These are phyloP conservation scores for Patella pellucida DNA, from an alignment of 2,888 invertebrate species.

Conservation along the genomic window DNA sequence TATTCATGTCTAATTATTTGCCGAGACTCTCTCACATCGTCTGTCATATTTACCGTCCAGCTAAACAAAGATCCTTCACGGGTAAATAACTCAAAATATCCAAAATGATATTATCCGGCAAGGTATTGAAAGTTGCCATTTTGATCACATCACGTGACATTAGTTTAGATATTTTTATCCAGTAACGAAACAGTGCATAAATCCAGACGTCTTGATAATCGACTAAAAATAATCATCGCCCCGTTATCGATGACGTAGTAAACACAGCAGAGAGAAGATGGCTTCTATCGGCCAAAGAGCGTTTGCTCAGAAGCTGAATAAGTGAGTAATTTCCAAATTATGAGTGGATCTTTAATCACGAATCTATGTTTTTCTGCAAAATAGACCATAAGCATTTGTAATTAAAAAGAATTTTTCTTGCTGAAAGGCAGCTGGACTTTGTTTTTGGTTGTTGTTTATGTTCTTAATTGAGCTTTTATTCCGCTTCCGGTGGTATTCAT, in stretches of 20 bases:
- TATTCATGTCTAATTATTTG: no score
- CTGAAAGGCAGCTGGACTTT: no score
- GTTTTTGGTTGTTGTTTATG: no score
- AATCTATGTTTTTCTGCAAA: no score
- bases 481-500: no score
- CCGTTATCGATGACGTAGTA: constrained; percentile 30
- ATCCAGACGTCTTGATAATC: background rate
- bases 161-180: no score
- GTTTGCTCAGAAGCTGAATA: constrained; percentile 64
- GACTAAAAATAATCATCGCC: constrained; percentile 2
- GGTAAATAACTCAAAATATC: constrained; percentile 54
- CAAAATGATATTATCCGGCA: constrained; percentile 57
- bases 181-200: background rate
- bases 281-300: constrained; percentile 61
- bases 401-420: no score
- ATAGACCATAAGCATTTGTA: no score
- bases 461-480: no score
- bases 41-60: constrained; percentile 48
- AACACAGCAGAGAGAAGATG: constrained; percentile 42
- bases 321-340: constrained; percentile 44
- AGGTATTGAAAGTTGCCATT: constrained; percentile 22
- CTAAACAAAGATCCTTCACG: constrained; percentile 54
- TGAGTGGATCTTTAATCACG: no score
- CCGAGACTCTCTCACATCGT: background rate
- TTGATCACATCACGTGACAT: constrained; percentile 6